phyloP scores from a whole-genome alignment of 2,113 vertebrate species.

The Sebastes schlegelii region DNA sequence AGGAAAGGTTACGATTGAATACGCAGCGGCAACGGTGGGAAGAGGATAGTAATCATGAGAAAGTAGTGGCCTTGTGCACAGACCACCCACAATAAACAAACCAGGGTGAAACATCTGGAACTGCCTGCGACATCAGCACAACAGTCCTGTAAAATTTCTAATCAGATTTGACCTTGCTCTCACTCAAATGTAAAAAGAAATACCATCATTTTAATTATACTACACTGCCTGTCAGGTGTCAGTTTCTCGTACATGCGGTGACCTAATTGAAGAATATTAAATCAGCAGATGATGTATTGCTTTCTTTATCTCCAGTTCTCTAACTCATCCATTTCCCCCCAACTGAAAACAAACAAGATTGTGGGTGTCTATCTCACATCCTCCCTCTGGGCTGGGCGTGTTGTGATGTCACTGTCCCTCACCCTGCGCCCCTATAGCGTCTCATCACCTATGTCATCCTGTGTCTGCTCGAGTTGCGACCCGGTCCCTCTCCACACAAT shows the following conservation, averaged over 20 bases:
- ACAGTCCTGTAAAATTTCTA: neutral
- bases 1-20: conserved; percentile 14
- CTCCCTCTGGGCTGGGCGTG: conserved; percentile 26
- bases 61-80: conserved; percentile 38
- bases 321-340: conserved; percentile 28
- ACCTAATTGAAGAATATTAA: conserved; percentile 45
- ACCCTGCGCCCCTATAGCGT: conserved; percentile 6
- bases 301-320: conserved; percentile 61
- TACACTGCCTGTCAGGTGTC: conserved; percentile 26
- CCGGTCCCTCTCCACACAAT: conserved; percentile 34
- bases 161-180: neutral
- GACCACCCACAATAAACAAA: conserved; percentile 63
- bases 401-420: conserved; percentile 43
- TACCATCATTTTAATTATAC: neutral
- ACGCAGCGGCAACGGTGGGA: conserved; percentile 34
- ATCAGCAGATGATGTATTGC: conserved; percentile 57
- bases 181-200: neutral
- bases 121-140: neutral
- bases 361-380: conserved; percentile 54
- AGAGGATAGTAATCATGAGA: conserved; percentile 59
- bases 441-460: conserved; percentile 44
- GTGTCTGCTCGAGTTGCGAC: neutral
- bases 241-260: neutral
- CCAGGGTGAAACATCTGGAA: conserved; percentile 61
- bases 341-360: conserved; percentile 61